Percentiles rank a stretch among this genome's conserved stretches.
These are phyloP conservation scores for Cyanoramphus novaezelandiae DNA, from an alignment of 2,113 vertebrate species.

Conservation along the genomic window DNA sequence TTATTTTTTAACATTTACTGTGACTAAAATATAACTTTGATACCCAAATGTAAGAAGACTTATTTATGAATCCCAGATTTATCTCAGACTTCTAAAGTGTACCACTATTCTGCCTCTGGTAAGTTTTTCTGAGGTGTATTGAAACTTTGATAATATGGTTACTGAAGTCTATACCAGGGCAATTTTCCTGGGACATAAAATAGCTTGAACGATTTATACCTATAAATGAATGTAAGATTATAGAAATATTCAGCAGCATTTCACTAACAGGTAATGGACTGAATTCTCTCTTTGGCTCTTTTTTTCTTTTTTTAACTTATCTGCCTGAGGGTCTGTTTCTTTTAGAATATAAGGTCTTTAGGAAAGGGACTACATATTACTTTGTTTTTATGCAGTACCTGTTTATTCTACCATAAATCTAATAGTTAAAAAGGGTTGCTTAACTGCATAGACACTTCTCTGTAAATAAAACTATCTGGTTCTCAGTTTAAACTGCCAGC, in stretches of 20 bases:
- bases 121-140: neutral
- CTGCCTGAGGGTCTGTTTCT: neutral
- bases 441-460: neutral
- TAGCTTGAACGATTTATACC: neutral
- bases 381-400: neutral
- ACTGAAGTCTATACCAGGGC: neutral
- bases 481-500: neutral
- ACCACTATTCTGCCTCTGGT: rapidly evolving
- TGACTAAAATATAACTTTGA: neutral
- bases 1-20: neutral
- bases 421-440: neutral
- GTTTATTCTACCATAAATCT: neutral
- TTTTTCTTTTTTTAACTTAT: neutral
- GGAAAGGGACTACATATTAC: neutral
- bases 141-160: neutral
- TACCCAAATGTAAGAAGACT: neutral
- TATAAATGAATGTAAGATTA: neutral
- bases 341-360: neutral
- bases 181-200: neutral
- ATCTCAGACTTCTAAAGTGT: neutral
- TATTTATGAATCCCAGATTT: neutral
- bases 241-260: neutral
- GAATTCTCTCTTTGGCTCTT: neutral
- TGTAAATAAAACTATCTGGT: neutral
- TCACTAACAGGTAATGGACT: neutral